Evolutionary conservation across 2,113 vertebrate species (phyloP).

Genomic region (Ctenodactylus gundi): DNA sequence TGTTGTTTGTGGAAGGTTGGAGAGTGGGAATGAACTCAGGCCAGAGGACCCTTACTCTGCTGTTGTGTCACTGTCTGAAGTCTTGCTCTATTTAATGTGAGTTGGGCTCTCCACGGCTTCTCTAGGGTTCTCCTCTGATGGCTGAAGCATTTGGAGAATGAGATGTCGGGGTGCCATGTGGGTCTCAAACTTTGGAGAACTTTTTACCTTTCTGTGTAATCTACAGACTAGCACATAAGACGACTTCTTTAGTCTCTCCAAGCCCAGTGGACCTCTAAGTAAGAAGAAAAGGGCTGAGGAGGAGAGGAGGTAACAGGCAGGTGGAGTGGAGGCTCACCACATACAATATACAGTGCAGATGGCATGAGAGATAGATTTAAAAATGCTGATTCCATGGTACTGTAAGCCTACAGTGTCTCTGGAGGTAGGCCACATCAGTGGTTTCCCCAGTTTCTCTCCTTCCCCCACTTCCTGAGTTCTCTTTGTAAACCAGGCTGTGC

Average conservation of each 20-base stretch:
- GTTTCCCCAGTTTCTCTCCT: rapidly evolving
- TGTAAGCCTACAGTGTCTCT: neutral
- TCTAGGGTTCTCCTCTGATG: neutral
- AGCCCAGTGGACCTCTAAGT: neutral
- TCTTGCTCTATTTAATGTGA: neutral
- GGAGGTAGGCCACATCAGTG: neutral
- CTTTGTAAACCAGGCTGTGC: neutral
- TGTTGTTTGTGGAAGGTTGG: neutral
- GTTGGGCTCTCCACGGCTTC: neutral
- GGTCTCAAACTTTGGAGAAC: neutral
- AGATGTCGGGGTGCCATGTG: neutral
- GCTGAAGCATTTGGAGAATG: neutral
- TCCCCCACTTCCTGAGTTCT: neutral
- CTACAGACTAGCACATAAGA: neutral
- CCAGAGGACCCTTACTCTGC: too few species aligned
- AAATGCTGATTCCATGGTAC: neutral
- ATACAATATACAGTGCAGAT: neutral
- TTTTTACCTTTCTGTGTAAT: neutral
- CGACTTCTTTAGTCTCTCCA: neutral
- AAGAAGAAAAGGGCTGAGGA: neutral
- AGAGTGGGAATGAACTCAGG: neutral
- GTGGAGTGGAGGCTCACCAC: rapidly evolving
- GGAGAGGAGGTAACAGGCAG: neutral
- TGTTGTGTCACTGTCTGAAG: neutral
- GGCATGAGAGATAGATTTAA: neutral